Percentiles rank a stretch among this genome's conserved stretches.
Conservation (phyloP, 2,113 vertebrate species). For the Proterorhinus semilunaris region DNA sequence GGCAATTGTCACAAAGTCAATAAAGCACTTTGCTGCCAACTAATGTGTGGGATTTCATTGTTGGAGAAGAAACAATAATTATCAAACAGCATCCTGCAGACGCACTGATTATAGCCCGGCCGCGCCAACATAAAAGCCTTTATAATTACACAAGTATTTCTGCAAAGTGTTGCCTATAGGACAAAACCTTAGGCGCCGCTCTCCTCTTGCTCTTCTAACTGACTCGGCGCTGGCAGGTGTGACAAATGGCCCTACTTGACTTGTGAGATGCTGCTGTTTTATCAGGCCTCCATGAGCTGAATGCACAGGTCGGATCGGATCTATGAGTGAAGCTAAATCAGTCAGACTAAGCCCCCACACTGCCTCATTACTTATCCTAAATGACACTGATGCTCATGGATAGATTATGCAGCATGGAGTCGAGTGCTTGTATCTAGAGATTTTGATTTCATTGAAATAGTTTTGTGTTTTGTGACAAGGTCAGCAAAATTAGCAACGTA, state of each 20-base stretch:
- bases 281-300: slow-evolving; percentile 37
- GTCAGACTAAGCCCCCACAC: slow-evolving; percentile 26
- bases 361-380: slow-evolving; percentile 26
- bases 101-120: slow-evolving; percentile 52
- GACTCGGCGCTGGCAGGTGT: slow-evolving; percentile 30
- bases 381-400: slow-evolving; percentile 30
- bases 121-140: slow-evolving; percentile 38
- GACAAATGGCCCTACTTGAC: slow-evolving; percentile 33
- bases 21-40: slow-evolving; percentile 44
- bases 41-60: slow-evolving; percentile 40
- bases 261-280: slow-evolving; percentile 31
- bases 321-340: slow-evolving; percentile 32
- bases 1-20: slow-evolving; percentile 34
- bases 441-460: too few relatives aligned
- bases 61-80: slow-evolving; percentile 47
- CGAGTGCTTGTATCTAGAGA: background rate
- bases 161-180: slow-evolving; percentile 6
- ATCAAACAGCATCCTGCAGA: slow-evolving; percentile 48
- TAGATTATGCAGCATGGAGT: slow-evolving; percentile 11
- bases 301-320: slow-evolving; percentile 45
- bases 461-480: too few relatives aligned
- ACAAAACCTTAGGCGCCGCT: slow-evolving; percentile 4
- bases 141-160: slow-evolving; percentile 6
- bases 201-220: slow-evolving; percentile 15
- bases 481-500: too few relatives aligned